Evolutionary conservation across 92 coral and sea anemone genomes (phyloP).

Genomic region (Porites divaricata): DNA sequence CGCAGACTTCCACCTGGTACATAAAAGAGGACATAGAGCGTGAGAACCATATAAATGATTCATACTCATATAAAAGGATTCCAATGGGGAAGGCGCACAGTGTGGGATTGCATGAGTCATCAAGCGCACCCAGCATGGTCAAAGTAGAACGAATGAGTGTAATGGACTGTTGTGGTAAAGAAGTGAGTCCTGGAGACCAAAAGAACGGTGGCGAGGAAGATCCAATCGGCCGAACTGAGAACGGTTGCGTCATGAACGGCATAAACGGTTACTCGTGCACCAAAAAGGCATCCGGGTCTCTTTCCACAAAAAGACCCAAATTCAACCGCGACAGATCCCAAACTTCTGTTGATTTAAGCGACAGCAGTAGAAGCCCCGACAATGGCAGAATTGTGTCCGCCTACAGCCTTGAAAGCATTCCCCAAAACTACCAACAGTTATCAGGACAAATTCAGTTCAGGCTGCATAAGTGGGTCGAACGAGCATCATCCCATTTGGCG

Average conservation of each 20-base stretch:
- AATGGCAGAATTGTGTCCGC: slow-evolving; percentile 22
- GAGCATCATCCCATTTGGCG: slow-evolving; percentile 34
- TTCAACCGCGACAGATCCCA: slow-evolving; percentile 6
- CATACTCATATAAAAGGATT: slow-evolving; percentile 27
- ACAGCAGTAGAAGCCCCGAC: slow-evolving; percentile 16
- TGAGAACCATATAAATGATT: slow-evolving; percentile 26
- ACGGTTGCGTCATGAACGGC: background rate
- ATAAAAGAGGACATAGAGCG: slow-evolving; percentile 2
- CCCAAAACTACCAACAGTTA: slow-evolving; percentile 14
- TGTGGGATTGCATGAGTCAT: slow-evolving; percentile 38
- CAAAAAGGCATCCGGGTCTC: background rate
- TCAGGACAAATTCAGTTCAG: slow-evolving; percentile 38
- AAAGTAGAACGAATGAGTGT: slow-evolving; percentile 1
- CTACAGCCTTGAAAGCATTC: slow-evolving; percentile 20
- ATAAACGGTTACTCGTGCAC: background rate
- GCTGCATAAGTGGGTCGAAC: slow-evolving; percentile 47
- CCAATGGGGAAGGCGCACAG: slow-evolving; percentile 22
- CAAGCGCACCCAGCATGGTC: slow-evolving; percentile 33
- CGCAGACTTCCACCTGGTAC: background rate
- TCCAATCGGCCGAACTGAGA: background rate
- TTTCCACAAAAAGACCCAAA: slow-evolving; percentile 1
- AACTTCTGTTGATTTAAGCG: slow-evolving; percentile 33
- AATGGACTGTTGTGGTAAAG: background rate
- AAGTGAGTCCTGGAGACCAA: background rate
- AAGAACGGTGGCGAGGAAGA: background rate